Percentiles rank a stretch among this genome's conserved stretches.
Evolutionary conservation across 64 coral and sea anemone genomes (phyloP).

Genomic region (Stichodactyla mertensii): DNA sequence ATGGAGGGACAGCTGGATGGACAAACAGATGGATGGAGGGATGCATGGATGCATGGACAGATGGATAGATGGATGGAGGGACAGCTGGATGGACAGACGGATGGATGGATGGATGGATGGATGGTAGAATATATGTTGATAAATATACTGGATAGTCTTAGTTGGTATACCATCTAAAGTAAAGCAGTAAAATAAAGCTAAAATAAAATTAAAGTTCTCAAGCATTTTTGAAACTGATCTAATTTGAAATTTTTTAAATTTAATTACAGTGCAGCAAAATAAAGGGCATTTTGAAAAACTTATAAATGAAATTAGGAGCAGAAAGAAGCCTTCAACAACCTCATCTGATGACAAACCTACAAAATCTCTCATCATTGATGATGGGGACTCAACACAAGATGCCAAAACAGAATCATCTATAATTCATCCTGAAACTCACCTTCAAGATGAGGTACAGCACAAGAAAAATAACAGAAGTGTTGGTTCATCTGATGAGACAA

Average conservation of each 20-base stretch:
- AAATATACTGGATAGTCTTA: not conserved
- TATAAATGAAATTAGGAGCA: slow-evolving; percentile 56
- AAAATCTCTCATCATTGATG: slow-evolving; percentile 24
- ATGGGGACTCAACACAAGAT: slow-evolving; percentile 20
- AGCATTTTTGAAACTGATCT: no score
- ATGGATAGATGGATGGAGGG: no score
- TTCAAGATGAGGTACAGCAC: no score
- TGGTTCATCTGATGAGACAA: not conserved
- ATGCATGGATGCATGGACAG: no score
- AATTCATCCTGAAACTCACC: no score
- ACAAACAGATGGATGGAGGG: no score
- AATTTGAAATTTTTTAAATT: not conserved
- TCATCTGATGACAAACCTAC: not conserved
- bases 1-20: no score
- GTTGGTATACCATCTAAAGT: not conserved
- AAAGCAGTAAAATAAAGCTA: no score
- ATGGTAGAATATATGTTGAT: no score
- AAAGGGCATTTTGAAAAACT: slow-evolving; percentile 62
- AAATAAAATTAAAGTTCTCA: no score
- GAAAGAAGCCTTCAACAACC: not conserved
- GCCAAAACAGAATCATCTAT: not conserved
- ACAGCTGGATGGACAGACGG: no score
- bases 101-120: no score
- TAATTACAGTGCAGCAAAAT: slow-evolving; percentile 60
- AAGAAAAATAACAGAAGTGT: not conserved